Evolutionary conservation across 2,113 vertebrate genomes (phyloP).

Genomic region (Bucco capensis): DNA sequence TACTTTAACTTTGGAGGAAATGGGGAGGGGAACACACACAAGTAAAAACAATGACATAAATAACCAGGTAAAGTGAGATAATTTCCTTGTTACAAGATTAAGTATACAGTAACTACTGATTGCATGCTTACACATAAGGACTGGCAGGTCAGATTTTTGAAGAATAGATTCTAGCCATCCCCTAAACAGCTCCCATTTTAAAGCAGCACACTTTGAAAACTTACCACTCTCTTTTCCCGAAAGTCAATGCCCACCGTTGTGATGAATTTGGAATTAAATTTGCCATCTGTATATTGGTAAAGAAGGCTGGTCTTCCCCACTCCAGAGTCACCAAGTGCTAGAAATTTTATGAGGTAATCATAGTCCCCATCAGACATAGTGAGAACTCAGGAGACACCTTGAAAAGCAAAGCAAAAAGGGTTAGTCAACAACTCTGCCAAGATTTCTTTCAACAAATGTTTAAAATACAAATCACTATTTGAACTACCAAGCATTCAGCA

Average conservation of each 20-base stretch:
- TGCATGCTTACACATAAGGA: not conserved
- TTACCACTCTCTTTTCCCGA: slow-evolving; percentile 96
- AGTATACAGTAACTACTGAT: not conserved
- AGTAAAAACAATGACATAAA: not conserved
- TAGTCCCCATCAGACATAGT: slow-evolving; percentile 99
- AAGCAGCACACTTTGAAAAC: slow-evolving; percentile 21
- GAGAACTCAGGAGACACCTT: slow-evolving; percentile 77
- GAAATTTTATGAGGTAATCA: slow-evolving; percentile 99
- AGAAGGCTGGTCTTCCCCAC: slow-evolving; percentile 97
- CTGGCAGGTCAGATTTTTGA: not conserved
- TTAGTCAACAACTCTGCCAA: not conserved
- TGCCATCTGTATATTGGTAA: slow-evolving; percentile 95
- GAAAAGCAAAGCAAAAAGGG: slow-evolving; percentile 26
- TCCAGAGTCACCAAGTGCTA: slow-evolving; percentile 95
- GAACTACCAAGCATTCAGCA: not conserved
- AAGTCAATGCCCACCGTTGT: slow-evolving; percentile 98
- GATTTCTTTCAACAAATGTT: not conserved
- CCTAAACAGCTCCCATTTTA: not conserved
- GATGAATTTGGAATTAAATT: slow-evolving; percentile 97
- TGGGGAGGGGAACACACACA: too few relatives aligned
- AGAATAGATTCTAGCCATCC: not conserved
- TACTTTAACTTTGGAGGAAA: not conserved
- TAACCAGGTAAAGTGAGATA: not conserved
- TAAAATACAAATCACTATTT: not conserved
- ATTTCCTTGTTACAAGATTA: not conserved